phyloP scores from a whole-genome alignment of 2,888 invertebrate genomes.

The Amaurobius ferox region DNA sequence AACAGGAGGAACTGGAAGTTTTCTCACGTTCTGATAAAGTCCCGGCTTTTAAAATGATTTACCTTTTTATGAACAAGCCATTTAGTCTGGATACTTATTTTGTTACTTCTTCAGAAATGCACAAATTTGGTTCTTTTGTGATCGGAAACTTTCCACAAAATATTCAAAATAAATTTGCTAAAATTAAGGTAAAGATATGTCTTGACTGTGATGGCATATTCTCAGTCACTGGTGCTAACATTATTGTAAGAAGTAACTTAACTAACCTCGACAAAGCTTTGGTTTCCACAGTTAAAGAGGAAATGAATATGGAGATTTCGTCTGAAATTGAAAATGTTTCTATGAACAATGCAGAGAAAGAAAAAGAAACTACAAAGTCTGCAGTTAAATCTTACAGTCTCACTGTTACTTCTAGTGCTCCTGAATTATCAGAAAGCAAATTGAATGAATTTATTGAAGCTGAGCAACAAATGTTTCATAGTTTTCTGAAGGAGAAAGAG shows the following conservation, averaged over 20 bases:
- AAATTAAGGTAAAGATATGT: constrained; percentile 96
- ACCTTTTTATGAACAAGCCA: constrained; percentile 92
- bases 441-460: constrained; percentile 77
- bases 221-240: constrained; percentile 88
- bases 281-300: too few species aligned
- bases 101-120: constrained; percentile 39
- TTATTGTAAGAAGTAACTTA: too few species aligned
- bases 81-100: constrained; percentile 93
- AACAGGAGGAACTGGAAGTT: constrained; percentile 84
- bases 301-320: constrained; percentile 8
- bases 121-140: constrained; percentile 77
- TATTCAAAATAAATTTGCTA: constrained; percentile 87
- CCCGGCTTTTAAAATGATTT: constrained; percentile 95
- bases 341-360: too few species aligned
- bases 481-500: constrained; percentile 94
- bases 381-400: constrained; percentile 89
- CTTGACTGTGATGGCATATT: constrained; percentile 96
- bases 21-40: constrained; percentile 91
- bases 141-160: constrained; percentile 84
- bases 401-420: constrained; percentile 86
- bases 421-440: constrained; percentile 84
- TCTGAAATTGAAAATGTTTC: constrained; percentile 8
- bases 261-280: neutral
- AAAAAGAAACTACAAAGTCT: neutral
- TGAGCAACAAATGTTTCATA: constrained; percentile 79